Evolutionary conservation across 2,797 vertebrate species (phyloP).

Genomic region (Intellagama lesueurii): DNA sequence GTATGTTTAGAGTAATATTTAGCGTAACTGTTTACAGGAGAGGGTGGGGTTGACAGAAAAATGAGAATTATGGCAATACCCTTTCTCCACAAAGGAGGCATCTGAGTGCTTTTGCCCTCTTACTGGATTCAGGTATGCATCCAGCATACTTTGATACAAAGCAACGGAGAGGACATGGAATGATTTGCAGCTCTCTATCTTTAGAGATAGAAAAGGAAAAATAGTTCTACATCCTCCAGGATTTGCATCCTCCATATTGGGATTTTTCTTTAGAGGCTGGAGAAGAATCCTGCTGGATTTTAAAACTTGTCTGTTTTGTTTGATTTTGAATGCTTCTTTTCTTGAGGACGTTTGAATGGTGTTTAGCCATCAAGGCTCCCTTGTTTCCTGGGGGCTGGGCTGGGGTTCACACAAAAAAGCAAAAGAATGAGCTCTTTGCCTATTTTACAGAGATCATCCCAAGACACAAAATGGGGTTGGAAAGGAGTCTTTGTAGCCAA

Average conservation of each 20-base stretch:
- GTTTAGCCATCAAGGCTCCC: no score
- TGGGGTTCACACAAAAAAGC: neutral
- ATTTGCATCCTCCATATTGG: no score
- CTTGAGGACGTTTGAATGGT: neutral
- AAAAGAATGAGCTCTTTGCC: neutral
- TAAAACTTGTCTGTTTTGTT: no score
- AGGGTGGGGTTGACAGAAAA: neutral
- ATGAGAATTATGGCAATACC: neutral
- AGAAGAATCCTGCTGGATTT: no score
- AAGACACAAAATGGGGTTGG: neutral
- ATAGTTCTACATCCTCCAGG: no score
- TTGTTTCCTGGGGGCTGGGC: rapidly evolving
- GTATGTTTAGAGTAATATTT: neutral
- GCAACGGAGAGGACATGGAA: no score
- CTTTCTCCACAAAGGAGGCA: neutral
- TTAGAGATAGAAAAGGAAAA: no score
- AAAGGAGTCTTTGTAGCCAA: no score
- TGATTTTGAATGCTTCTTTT: neutral
- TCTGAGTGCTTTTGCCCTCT: neutral
- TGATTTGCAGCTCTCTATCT: no score
- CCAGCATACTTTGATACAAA: no score
- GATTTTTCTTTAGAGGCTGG: no score
- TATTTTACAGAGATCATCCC: neutral
- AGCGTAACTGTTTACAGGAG: neutral
- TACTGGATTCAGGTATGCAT: no score